phyloP scores from a whole-genome alignment of 2,797 vertebrate species.

The Pangasius sanitwongsei region DNA sequence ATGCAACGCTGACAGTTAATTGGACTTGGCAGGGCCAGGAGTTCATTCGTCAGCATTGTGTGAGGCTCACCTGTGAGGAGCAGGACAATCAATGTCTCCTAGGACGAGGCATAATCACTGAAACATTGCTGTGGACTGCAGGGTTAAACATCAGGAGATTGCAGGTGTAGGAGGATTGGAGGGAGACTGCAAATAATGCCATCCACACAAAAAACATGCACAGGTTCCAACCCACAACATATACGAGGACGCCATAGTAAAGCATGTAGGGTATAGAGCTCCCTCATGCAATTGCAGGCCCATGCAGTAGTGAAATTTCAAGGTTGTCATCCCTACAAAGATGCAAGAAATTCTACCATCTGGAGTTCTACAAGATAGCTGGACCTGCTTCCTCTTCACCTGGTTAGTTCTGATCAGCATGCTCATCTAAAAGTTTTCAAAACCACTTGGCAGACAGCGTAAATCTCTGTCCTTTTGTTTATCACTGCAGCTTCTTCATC shows the following conservation, averaged over 20 bases:
- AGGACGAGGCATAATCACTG: slow-evolving; percentile 90
- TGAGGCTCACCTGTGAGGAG: slow-evolving; percentile 88
- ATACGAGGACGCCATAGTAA: slow-evolving; percentile 22
- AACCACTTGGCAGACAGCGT: slow-evolving; percentile 5
- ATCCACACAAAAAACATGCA: slow-evolving; percentile 64
- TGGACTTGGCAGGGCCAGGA: slow-evolving; percentile 94
- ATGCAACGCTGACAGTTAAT: slow-evolving; percentile 89
- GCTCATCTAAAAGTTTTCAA: slow-evolving; percentile 2
- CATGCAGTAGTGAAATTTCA: neutral
- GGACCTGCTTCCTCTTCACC: neutral
- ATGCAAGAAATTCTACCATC: slow-evolving; percentile 4
- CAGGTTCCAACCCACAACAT: slow-evolving; percentile 42
- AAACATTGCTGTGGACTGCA: slow-evolving; percentile 90
- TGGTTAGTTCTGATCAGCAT: slow-evolving; percentile 4
- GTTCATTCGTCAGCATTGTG: slow-evolving; percentile 97
- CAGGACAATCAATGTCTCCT: slow-evolving; percentile 86
- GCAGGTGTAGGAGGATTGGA: slow-evolving; percentile 79
- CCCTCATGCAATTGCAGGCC: neutral
- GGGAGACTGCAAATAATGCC: slow-evolving; percentile 81
- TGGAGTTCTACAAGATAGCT: neutral
- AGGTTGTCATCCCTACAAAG: neutral
- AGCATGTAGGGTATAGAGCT: neutral
- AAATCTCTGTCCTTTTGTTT: slow-evolving; percentile 14
- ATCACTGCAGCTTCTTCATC: slow-evolving; percentile 1
- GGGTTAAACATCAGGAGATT: slow-evolving; percentile 91